Conservation (phyloP, 1,140 invertebrate species). For the Trissolcus basalis region DNA sequence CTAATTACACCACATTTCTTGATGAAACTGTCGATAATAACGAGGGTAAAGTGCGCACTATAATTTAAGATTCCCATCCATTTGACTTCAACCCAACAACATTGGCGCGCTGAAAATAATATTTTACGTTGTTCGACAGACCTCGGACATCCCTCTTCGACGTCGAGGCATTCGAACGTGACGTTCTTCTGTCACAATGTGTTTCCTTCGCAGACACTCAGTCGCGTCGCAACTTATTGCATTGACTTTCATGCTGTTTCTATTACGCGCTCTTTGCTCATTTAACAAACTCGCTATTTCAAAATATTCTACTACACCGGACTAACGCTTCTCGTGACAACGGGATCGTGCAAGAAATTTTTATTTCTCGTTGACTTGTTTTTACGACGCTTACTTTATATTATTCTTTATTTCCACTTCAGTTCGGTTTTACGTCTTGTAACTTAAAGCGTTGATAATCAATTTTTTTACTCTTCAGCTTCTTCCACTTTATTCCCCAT, state of each 20-base stretch:
- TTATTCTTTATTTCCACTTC: conserved; percentile 22
- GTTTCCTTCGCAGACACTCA: conserved; percentile 41
- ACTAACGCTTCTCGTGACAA: conserved; percentile 32
- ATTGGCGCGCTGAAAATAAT: conserved; percentile 52
- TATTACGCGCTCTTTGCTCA: conserved; percentile 23
- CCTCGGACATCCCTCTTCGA: conserved; percentile 36
- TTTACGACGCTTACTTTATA: conserved; percentile 23
- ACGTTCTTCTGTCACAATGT: conserved; percentile 51
- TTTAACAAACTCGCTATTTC: conserved; percentile 45
- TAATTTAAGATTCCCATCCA: conserved; percentile 45
- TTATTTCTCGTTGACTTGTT: conserved; percentile 8
- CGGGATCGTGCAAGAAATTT: neutral
- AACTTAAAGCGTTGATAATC: neutral
- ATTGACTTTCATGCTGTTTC: conserved; percentile 40
- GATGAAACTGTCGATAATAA: conserved; percentile 19
- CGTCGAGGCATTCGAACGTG: conserved; percentile 47
- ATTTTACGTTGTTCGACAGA: conserved; percentile 50
- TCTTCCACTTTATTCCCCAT: no score
- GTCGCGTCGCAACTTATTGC: conserved; percentile 39
- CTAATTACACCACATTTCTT: no score
- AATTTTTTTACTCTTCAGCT: no score
- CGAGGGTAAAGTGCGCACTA: conserved; percentile 11
- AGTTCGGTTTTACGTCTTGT: conserved; percentile 7
- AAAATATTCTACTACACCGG: conserved; percentile 37
- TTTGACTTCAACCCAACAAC: conserved; percentile 35